Evolutionary conservation across 2,113 vertebrate species (phyloP).

Genomic region (Sapayoa aenigma): DNA sequence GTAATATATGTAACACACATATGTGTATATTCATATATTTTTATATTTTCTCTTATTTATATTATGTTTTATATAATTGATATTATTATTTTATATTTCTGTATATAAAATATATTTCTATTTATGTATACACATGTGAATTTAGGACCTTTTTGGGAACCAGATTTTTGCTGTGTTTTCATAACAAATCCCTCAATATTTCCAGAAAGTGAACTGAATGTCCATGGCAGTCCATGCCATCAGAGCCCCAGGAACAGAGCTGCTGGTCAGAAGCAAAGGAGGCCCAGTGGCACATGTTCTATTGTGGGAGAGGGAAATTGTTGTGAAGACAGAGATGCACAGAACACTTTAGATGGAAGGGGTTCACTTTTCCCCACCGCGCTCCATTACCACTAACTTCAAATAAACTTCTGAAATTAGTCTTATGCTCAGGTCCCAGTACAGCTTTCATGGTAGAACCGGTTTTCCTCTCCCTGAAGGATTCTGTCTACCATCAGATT

Average conservation of each 20-base stretch:
- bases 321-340: not conserved
- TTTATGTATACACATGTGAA: not conserved
- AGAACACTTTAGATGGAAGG: accelerated
- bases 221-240: not conserved
- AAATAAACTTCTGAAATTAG: not conserved
- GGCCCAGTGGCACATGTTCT: accelerated
- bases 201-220: not conserved
- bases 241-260: not conserved
- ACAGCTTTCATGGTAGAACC: not conserved
- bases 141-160: not conserved
- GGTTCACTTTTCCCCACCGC: not conserved
- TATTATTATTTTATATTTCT: not conserved
- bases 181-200: not conserved
- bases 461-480: not conserved
- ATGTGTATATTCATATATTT: not conserved
- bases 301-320: not conserved
- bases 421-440: not conserved
- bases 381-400: not conserved
- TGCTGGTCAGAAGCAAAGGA: accelerated
- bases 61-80: not conserved
- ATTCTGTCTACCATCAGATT: not conserved
- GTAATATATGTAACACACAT: not conserved
- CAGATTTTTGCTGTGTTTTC: not conserved
- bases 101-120: not conserved
- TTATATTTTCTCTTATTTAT: not conserved